A percentile compares a stretch with the other conserved stretches of the same genome.
phyloP scores from a whole-genome alignment of 2,888 invertebrate species.

The Lampropteryx suffumata region DNA sequence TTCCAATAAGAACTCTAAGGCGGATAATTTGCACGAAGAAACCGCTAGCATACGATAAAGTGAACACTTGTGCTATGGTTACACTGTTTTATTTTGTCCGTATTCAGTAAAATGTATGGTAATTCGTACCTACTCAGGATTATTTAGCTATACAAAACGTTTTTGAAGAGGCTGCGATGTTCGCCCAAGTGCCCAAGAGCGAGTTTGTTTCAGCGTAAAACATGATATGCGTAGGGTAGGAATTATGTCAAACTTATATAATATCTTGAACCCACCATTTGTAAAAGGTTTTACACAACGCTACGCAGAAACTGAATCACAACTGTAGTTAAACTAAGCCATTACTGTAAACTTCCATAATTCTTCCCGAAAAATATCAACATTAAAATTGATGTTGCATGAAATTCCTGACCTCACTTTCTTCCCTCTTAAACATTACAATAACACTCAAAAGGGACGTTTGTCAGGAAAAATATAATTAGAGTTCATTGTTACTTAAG shows the following conservation, averaged over 20 bases:
- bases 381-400: constrained; percentile 26
- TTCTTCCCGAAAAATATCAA: constrained; percentile 15
- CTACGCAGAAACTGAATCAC: background rate
- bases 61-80: background rate
- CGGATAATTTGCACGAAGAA: too few species aligned
- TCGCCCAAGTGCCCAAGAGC: too few species aligned
- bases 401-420: constrained; percentile 15
- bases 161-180: background rate
- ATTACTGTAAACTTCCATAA: background rate
- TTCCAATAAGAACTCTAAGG: too few species aligned
- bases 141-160: constrained; percentile 4
- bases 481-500: constrained; percentile 31
- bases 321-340: background rate
- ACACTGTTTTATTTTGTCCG: background rate
- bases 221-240: too few species aligned
- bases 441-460: constrained; percentile 29
- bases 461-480: constrained; percentile 33
- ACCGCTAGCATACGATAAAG: background rate
- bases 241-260: too few species aligned
- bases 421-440: constrained; percentile 20
- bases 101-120: constrained; percentile 11
- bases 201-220: too few species aligned
- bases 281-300: too few species aligned
- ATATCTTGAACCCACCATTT: too few species aligned
- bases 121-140: constrained; percentile 7